Conservation (phyloP, 2,888 invertebrate species). For the Xylota sylvarum region DNA sequence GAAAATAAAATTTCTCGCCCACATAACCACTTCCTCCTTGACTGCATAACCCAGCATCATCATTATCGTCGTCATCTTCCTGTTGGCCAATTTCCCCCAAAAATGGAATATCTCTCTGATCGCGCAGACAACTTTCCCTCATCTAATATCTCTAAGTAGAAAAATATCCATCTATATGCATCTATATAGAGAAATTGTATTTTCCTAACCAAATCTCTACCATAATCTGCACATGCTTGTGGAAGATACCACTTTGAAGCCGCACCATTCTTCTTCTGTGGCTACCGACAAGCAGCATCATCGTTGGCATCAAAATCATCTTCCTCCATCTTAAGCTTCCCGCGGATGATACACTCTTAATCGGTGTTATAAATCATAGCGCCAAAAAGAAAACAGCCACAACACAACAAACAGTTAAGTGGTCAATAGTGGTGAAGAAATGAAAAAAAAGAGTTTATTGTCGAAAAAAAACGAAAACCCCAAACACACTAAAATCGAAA, state of each 20-base stretch:
- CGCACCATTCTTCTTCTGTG: constrained; percentile 39
- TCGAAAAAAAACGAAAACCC: not conserved
- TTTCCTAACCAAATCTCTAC: constrained; percentile 45
- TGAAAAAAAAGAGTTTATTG: constrained; percentile 14
- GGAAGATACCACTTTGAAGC: constrained; percentile 39
- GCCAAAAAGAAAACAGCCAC: constrained; percentile 37
- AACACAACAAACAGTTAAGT: constrained; percentile 34
- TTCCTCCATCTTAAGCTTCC: constrained; percentile 21
- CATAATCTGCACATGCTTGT: constrained; percentile 55
- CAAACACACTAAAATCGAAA: constrained; percentile 40
- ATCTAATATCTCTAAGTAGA: constrained; percentile 29
- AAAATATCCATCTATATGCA: constrained; percentile 25
- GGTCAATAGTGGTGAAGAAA: constrained; percentile 49
- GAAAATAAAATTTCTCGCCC: constrained; percentile 51
- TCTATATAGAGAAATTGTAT: constrained; percentile 46
- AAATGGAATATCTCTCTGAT: constrained; percentile 66
- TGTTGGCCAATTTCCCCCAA: constrained; percentile 67
- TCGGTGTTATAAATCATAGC: constrained; percentile 73
- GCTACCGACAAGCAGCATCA: constrained; percentile 50
- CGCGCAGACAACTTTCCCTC: constrained; percentile 64
- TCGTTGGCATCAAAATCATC: constrained; percentile 48
- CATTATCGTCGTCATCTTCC: constrained; percentile 55
- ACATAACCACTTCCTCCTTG: constrained; percentile 55
- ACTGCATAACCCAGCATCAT: constrained; percentile 50
- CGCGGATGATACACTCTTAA: constrained; percentile 66